Conservation (phyloP, 2,113 vertebrate genomes). For the Crotalus tigris region DNA sequence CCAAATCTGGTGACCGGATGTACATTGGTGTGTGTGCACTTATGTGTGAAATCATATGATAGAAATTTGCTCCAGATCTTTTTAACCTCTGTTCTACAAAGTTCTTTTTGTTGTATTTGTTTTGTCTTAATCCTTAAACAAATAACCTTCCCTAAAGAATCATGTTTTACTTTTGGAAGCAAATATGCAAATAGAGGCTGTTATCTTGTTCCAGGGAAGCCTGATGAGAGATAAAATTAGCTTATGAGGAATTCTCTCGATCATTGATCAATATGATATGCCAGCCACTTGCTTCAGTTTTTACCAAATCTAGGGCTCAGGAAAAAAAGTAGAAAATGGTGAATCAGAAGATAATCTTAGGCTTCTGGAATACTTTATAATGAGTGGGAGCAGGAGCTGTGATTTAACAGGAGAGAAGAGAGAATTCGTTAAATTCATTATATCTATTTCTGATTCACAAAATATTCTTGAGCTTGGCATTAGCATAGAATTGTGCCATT, state of each 20-base stretch:
- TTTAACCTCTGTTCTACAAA: neutral
- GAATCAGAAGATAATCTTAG: neutral
- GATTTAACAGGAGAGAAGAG: neutral
- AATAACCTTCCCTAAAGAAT: slow-evolving; percentile 9
- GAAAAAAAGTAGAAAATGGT: neutral
- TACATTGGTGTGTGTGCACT: neutral
- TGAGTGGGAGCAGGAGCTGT: neutral
- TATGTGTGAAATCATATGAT: neutral
- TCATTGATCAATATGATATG: neutral
- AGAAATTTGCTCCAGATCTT: neutral
- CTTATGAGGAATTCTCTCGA: neutral
- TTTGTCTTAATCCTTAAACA: slow-evolving; percentile 35
- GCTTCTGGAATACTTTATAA: neutral
- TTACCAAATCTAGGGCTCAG: neutral
- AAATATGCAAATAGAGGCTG: slow-evolving; percentile 35
- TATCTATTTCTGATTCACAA: neutral
- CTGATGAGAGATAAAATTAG: neutral
- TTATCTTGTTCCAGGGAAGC: slow-evolving; percentile 30
- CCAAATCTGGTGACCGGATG: neutral
- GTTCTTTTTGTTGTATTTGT: neutral
- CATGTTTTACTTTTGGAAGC: slow-evolving; percentile 44
- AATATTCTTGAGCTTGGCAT: neutral
- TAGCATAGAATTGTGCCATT: neutral
- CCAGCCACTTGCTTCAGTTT: neutral
- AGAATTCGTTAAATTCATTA: neutral